Evolutionary conservation across 2,888 invertebrate genomes (phyloP), one percentile per base, ranked within the genome.

Genomic region (Sylvicola cinctus): DNA sequence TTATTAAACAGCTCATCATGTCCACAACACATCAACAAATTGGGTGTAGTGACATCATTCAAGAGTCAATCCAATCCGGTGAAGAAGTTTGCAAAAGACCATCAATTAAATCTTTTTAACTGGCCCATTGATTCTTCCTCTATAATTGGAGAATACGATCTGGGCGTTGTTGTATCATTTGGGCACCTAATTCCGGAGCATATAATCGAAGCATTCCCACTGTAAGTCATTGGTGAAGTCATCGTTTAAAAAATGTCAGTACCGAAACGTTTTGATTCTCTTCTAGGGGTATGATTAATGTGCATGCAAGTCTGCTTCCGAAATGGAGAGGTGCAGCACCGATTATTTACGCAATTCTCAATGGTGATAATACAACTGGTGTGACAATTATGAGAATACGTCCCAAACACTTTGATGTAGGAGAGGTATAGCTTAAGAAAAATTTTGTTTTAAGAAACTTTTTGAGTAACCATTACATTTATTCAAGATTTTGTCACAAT

Each of bases 311-410:
- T 57, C 54, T 93, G 32, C 57, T 95, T 40, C 95, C 95, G 1
- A 65, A 78, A 36, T 93, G 88, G 87, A 65, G 93, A 43, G 95
- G 95, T 5, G 87, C 93, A 8, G 80, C 91, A 1, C 95, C 95
- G 1, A 77, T 93, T 32, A 70, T 81, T 34, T 72, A 90, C 56
- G 71, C 90, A 0, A 59, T 95, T 33, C 68, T 87, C 45, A 71
- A 79, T 51, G 87, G 84, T 10, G 91, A 93, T 50, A 48, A 52
- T 10, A 59, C 63, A 42, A 83, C 88, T 7, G 93, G 91, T 23
- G 68, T 93, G 10, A 74, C 85, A 12, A 70, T 93, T 30, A 90
- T 91, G 79, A 74, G 68, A 58, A 79, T 95, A 40, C 70, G 70
- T 51, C 75, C 88, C 23, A 63, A 76, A 46, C 66, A 69, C 52